Evolutionary conservation across 2,797 vertebrate genomes (phyloP).

Genomic region (Melanotaenia pygmaea): DNA sequence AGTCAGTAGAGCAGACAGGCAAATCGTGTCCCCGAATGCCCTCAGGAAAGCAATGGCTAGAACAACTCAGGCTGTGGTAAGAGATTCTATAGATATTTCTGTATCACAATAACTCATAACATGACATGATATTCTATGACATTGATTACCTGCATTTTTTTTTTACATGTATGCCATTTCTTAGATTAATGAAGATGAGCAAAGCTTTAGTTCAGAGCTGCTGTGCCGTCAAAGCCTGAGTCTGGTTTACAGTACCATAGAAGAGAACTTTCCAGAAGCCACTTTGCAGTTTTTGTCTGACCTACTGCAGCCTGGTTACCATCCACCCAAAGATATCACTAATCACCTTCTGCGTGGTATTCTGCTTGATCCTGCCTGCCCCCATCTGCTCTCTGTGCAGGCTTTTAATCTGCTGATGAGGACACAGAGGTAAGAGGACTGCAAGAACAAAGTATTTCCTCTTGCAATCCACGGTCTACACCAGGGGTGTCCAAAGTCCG

Average conservation of each 20-base stretch:
- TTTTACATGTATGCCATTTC: not conserved
- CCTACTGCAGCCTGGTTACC: conserved; percentile 86
- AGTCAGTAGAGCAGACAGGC: conserved; percentile 53
- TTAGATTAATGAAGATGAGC: conserved; percentile 56
- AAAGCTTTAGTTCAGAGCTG: conserved; percentile 68
- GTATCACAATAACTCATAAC: not conserved
- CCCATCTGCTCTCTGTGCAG: conserved; percentile 80
- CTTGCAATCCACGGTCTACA: not conserved
- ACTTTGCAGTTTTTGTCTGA: conserved; percentile 91
- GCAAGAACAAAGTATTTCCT: not conserved
- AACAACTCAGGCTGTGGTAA: conserved; percentile 62
- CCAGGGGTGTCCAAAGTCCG: too few species aligned
- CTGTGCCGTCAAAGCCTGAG: conserved; percentile 87
- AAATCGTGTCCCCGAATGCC: conserved; percentile 69
- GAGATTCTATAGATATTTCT: conserved; percentile 21
- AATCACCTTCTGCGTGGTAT: conserved; percentile 86
- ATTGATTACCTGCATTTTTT: not conserved
- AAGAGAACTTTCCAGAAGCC: conserved; percentile 88
- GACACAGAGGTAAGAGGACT: conserved; percentile 87
- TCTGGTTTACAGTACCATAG: conserved; percentile 88
- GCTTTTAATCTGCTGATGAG: conserved; percentile 92
- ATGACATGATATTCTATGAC: not conserved
- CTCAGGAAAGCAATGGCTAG: conserved; percentile 66
- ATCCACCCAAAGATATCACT: conserved; percentile 86
- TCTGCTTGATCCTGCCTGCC: conserved; percentile 81